phyloP scores from a whole-genome alignment of 2,888 invertebrate genomes.

The Nemoura dubitans region DNA sequence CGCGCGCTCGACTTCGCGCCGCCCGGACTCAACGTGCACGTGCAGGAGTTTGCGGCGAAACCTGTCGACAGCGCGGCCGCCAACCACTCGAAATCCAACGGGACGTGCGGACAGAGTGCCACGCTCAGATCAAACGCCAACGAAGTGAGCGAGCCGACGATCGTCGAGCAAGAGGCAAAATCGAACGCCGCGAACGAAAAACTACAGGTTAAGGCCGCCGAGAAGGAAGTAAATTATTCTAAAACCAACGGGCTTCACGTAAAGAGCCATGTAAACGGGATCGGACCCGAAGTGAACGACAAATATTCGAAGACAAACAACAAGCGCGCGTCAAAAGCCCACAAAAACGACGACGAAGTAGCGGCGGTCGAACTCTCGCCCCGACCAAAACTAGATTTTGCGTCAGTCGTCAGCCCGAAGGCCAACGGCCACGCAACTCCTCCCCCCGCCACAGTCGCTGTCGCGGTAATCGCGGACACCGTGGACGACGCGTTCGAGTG shows the following conservation, averaged over 20 bases:
- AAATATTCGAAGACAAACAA: too few species aligned
- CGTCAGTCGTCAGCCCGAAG: neutral
- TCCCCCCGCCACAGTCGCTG: slow-evolving; percentile 52
- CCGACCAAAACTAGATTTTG: neutral
- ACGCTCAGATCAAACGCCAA: neutral
- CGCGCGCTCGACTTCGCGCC: slow-evolving; percentile 17
- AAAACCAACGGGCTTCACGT: neutral
- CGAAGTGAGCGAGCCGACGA: neutral
- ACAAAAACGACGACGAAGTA: neutral
- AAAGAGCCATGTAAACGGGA: neutral
- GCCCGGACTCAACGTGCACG: slow-evolving; percentile 53
- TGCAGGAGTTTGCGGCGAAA: slow-evolving; percentile 54
- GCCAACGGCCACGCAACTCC: neutral
- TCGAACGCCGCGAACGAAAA: neutral
- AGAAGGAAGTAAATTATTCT: neutral
- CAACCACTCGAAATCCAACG: slow-evolving; percentile 44
- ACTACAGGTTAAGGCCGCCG: neutral
- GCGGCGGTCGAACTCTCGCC: neutral
- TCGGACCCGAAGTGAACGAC: too few species aligned
- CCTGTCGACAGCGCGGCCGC: neutral
- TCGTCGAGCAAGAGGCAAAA: neutral
- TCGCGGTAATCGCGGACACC: slow-evolving; percentile 55
- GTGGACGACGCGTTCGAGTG: slow-evolving; percentile 58
- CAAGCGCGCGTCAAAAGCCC: too few species aligned
- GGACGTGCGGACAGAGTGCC: neutral